phyloP scores from a whole-genome alignment of 2,113 vertebrate genomes.

The Paramisgurnus dabryanus region DNA sequence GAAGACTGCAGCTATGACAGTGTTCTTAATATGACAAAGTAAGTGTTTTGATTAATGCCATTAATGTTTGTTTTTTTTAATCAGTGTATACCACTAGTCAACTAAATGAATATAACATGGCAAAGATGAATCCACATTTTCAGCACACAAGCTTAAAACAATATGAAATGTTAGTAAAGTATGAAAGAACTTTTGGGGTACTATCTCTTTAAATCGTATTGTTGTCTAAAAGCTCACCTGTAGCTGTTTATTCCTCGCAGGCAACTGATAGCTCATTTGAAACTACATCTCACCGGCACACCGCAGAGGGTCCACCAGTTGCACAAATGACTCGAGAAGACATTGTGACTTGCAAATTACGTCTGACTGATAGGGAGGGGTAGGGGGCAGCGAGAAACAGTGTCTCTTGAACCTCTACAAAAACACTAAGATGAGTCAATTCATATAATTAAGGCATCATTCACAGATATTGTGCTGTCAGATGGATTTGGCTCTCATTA shows the following conservation, averaged over 20 bases:
- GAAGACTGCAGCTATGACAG: too few relatives aligned
- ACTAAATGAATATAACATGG: too few relatives aligned
- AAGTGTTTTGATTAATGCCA: too few relatives aligned
- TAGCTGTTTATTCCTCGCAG: background rate
- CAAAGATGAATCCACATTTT: too few relatives aligned
- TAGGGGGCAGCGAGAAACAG: conserved; percentile 46
- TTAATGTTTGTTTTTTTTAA: too few relatives aligned
- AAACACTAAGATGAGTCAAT: conserved; percentile 58
- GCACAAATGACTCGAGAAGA: background rate
- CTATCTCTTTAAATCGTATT: background rate
- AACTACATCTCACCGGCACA: conserved; percentile 20
- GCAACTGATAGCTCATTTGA: background rate
- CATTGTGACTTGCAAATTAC: conserved; percentile 38
- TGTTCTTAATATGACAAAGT: too few relatives aligned
- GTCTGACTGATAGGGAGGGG: conserved; percentile 42
- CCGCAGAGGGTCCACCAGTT: conserved; percentile 2
- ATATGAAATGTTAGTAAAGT: too few relatives aligned
- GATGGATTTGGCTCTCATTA: conserved; percentile 51
- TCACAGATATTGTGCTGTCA: conserved; percentile 46
- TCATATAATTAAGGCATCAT: conserved; percentile 52
- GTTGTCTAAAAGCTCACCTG: background rate
- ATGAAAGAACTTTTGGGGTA: too few relatives aligned
- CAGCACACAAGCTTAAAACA: too few relatives aligned
- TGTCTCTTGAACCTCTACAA: conserved; percentile 55
- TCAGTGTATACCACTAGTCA: too few relatives aligned